Percentiles rank a stretch among this genome's conserved stretches.
Evolutionary conservation across 1,140 invertebrate genomes (phyloP).

Genomic region (Drosophila pandora): DNA sequence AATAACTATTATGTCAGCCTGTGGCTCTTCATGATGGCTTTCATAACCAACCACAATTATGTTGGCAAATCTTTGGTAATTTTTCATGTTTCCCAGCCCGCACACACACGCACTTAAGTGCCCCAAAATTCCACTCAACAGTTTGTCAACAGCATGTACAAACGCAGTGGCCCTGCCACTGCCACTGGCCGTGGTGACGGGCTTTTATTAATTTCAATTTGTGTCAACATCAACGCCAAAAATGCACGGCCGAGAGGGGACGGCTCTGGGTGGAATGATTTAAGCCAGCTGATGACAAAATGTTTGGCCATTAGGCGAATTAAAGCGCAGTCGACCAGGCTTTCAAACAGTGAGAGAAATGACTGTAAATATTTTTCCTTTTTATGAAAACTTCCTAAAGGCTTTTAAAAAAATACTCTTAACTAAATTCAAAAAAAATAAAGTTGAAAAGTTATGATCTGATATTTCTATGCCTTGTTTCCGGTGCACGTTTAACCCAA

Average conservation of each 20-base stretch:
- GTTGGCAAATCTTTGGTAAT: constrained; percentile 62
- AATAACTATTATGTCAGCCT: constrained; percentile 36
- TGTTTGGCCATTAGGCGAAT: constrained; percentile 73
- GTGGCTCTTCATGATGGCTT: constrained; percentile 30
- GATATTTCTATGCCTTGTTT: background rate
- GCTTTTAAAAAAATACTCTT: background rate
- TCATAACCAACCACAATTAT: constrained; percentile 61
- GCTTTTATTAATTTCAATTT: constrained; percentile 80
- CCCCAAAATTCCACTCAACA: constrained; percentile 68
- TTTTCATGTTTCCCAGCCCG: constrained; percentile 56
- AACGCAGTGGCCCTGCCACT: constrained; percentile 12
- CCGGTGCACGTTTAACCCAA: background rate
- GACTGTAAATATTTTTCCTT: background rate
- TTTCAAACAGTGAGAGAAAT: constrained; percentile 3
- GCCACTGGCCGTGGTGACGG: constrained; percentile 14
- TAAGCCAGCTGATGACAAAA: constrained; percentile 79
- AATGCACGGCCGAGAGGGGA: constrained; percentile 42
- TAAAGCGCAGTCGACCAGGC: constrained; percentile 62
- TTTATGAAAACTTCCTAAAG: too few species aligned
- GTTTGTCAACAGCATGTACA: constrained; percentile 58
- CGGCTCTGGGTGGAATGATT: constrained; percentile 49
- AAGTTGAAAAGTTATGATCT: background rate
- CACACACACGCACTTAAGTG: constrained; percentile 5
- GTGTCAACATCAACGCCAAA: constrained; percentile 77
- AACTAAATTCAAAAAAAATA: background rate